These are phyloP conservation scores for Pheosia tremula DNA, from an alignment of 2,888 invertebrate species.

Conservation along the genomic window DNA sequence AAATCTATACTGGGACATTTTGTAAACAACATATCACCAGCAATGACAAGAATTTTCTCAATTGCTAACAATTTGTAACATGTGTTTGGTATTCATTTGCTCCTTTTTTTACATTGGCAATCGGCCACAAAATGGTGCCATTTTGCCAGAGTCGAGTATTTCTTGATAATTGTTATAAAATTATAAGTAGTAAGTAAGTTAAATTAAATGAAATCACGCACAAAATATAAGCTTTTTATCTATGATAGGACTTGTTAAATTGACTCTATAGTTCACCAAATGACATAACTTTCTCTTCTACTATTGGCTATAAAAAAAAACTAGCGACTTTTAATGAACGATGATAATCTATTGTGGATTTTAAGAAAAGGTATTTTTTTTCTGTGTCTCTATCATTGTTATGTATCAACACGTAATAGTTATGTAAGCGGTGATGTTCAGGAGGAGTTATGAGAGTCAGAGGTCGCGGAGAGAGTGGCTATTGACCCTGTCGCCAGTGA, in stretches of 20 bases:
- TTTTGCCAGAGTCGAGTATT: too few relatives aligned
- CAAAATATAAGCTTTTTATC: constrained; percentile 9
- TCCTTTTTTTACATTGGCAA: too few relatives aligned
- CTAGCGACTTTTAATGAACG: constrained; percentile 2
- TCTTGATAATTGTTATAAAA: too few relatives aligned
- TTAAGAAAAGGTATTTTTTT: constrained; percentile 20
- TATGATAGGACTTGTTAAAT: constrained; percentile 13
- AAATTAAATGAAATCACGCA: neutral
- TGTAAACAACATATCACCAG: constrained; percentile 32
- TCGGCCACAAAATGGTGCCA: too few relatives aligned
- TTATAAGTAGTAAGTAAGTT: too few relatives aligned
- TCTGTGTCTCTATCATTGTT: constrained; percentile 33
- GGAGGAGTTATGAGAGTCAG: constrained; percentile 47
- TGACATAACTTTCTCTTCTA: constrained; percentile 33
- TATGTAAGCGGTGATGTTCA: constrained; percentile 38
- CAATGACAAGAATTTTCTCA: neutral
- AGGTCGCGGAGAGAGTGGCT: constrained; percentile 65
- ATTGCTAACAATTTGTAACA: neutral
- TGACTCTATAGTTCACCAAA: constrained; percentile 24
- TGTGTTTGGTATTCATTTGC: neutral
- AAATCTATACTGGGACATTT: constrained; percentile 38
- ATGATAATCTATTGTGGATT: constrained; percentile 25
- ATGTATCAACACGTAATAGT: constrained; percentile 41
- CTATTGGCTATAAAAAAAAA: constrained; percentile 23
- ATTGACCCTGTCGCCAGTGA: constrained; percentile 44